phyloP scores from a whole-genome alignment of 2,113 vertebrate genomes.

The Galemys pyrenaicus region DNA sequence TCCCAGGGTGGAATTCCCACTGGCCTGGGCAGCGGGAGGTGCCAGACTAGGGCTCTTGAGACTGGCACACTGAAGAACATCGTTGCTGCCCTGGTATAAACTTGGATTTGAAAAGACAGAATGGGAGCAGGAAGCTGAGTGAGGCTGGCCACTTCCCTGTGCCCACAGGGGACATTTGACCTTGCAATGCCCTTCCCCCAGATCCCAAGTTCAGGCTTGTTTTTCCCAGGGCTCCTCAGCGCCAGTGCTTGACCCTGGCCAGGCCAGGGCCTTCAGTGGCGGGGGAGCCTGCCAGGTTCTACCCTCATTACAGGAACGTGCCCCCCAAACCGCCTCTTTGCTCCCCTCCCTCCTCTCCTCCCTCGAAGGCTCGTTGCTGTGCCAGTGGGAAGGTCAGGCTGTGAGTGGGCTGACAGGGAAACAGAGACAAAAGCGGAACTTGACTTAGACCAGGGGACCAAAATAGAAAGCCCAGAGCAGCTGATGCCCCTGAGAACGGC shows the following conservation, averaged over 20 bases:
- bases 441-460: not conserved
- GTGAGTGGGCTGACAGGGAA: not conserved
- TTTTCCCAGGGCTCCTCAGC: not conserved
- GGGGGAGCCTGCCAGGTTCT: not conserved
- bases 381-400: rapidly evolving
- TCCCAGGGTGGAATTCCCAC: rapidly evolving
- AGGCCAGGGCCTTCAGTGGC: not conserved
- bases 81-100: not conserved
- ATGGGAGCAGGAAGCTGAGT: not conserved
- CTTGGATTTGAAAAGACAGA: not conserved
- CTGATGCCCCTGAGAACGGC: rapidly evolving
- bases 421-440: not conserved
- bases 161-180: not conserved
- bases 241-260: not conserved
- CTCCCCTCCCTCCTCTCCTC: not conserved
- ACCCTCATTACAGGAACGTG: rapidly evolving
- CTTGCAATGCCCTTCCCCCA: not conserved
- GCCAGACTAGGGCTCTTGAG: not conserved
- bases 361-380: not conserved
- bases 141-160: rapidly evolving
- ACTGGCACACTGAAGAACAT: not conserved
- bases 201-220: not conserved
- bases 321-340: rapidly evolving
- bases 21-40: rapidly evolving
- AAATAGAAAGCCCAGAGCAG: not conserved